These are phyloP conservation scores for Brachionus plicatilis DNA, from an alignment of 1,140 invertebrate genomes.

Conservation along the genomic window DNA sequence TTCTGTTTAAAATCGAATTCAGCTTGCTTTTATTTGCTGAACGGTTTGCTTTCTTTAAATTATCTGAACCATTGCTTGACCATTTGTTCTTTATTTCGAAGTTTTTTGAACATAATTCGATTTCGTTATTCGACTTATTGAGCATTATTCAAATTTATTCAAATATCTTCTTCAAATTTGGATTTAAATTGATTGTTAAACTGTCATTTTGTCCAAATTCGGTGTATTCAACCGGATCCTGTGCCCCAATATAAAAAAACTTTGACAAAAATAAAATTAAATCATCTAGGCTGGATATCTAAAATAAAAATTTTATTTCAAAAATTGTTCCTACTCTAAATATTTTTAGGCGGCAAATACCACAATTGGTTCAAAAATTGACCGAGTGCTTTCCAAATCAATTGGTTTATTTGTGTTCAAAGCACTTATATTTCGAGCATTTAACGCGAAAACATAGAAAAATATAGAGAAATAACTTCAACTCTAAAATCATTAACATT, in stretches of 20 bases:
- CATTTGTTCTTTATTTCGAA: background rate
- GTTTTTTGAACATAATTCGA: background rate
- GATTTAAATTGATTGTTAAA: background rate
- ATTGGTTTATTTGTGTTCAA: background rate
- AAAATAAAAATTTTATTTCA: background rate
- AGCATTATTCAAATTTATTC: conserved; percentile 21
- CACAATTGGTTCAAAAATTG: background rate
- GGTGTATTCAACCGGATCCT: background rate
- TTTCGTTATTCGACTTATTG: conserved; percentile 22
- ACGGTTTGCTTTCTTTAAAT: background rate
- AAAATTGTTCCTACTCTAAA: background rate
- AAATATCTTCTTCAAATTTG: background rate
- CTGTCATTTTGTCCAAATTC: background rate
- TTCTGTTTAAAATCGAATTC: conserved; percentile 28
- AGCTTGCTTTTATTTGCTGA: background rate
- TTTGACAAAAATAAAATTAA: background rate
- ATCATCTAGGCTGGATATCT: background rate
- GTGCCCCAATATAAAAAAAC: background rate
- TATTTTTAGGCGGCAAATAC: no score
- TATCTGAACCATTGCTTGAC: background rate
- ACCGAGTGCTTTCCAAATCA: background rate
- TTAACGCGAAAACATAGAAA: background rate
- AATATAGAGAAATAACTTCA: background rate
- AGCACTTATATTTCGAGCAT: background rate
- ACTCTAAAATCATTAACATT: background rate